phyloP scores from a whole-genome alignment of 2,888 invertebrate species.

The Amphimallon solstitiale region DNA sequence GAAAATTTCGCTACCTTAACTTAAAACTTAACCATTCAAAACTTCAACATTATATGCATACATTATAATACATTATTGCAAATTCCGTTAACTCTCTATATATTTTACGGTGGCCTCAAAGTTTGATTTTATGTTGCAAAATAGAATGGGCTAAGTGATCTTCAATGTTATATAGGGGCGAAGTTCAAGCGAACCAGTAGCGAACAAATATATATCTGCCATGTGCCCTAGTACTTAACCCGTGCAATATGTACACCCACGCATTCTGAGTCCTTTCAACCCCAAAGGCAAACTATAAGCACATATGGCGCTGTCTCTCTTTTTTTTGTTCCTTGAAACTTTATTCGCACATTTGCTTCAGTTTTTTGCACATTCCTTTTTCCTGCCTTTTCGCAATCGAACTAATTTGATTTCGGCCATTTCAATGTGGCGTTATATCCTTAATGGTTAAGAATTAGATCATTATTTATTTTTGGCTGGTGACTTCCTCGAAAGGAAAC shows the following conservation, averaged over 20 bases:
- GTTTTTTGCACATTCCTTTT: constrained; percentile 24
- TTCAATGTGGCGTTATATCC: constrained; percentile 29
- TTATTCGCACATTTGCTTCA: constrained; percentile 11
- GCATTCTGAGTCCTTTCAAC: constrained; percentile 1
- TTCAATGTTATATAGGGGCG: constrained; percentile 31
- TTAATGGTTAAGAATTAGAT: constrained; percentile 21
- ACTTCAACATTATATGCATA: background rate
- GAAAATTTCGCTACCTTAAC: background rate
- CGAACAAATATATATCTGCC: constrained; percentile 23
- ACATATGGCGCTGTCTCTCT: constrained; percentile 26
- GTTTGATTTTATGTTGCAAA: constrained; percentile 21
- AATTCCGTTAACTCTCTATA: constrained; percentile 13
- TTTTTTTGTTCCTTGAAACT: constrained; percentile 20
- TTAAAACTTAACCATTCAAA: background rate
- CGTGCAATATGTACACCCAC: constrained; percentile 27
- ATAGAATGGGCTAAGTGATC: constrained; percentile 26
- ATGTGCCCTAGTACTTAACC: constrained; percentile 22
- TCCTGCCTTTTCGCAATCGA: constrained; percentile 20
- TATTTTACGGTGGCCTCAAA: constrained; percentile 24
- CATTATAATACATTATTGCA: constrained; percentile 5
- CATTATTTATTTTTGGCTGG: background rate
- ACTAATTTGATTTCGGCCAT: constrained; percentile 29
- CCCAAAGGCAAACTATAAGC: constrained; percentile 19
- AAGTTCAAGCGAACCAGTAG: constrained; percentile 18
- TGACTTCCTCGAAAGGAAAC: no score